These are phyloP conservation scores for Myiothlypis coronata DNA, from an alignment of 2,797 vertebrate species.

Conservation along the genomic window DNA sequence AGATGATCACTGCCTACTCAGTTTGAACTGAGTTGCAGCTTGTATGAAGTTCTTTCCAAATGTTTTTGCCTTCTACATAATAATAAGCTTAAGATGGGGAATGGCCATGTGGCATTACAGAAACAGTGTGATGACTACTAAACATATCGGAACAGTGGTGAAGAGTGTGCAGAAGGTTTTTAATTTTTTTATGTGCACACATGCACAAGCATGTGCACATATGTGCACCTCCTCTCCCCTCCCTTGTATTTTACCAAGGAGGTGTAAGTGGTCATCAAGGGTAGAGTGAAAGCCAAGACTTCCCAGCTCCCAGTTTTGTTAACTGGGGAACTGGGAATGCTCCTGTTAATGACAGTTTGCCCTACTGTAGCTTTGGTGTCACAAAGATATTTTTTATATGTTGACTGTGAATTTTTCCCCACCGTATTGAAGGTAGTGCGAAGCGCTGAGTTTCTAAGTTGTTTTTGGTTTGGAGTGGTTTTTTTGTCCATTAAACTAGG, in stretches of 20 bases:
- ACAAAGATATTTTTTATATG: not conserved
- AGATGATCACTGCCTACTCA: not conserved
- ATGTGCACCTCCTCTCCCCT: not conserved
- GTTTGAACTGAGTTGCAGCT: not conserved
- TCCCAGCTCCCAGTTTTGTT: not conserved
- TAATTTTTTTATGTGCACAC: not conserved
- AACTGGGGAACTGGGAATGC: not conserved
- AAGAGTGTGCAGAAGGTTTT: not conserved
- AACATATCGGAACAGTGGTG: not conserved
- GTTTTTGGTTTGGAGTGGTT: rapidly evolving
- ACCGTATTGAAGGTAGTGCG: not conserved
- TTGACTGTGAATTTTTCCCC: not conserved
- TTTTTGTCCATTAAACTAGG: not conserved
- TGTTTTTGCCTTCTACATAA: not conserved
- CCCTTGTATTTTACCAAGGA: not conserved
- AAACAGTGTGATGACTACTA: not conserved
- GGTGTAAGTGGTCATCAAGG: not conserved
- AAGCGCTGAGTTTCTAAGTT: not conserved
- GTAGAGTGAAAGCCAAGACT: not conserved
- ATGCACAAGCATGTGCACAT: not conserved
- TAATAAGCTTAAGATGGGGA: not conserved
- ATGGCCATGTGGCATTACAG: not conserved
- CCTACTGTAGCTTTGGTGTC: not conserved
- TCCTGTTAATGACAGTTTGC: not conserved
- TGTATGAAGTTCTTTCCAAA: not conserved